Conservation (phyloP, 2,888 invertebrate genomes). For the Melieria crassipennis region DNA sequence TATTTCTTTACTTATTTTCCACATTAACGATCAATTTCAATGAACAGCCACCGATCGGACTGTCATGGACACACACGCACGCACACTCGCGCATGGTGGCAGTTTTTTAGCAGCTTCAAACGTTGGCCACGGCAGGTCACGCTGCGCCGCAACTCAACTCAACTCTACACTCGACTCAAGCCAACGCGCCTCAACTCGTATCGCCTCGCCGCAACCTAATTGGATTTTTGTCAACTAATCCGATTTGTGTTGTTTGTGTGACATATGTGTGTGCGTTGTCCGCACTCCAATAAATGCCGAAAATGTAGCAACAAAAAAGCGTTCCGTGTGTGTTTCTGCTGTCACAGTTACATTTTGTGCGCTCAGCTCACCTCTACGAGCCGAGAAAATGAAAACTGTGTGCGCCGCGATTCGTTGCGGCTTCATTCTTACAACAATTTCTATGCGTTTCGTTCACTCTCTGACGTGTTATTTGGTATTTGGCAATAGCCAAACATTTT, state of each 20-base stretch:
- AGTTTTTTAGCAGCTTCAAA: too few relatives aligned
- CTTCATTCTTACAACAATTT: conserved; percentile 50
- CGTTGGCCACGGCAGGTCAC: not conserved
- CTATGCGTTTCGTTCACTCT: conserved; percentile 5
- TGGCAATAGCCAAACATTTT: not conserved
- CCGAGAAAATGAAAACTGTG: too few relatives aligned
- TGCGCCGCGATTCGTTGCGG: conserved; percentile 47
- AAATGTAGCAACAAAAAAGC: not conserved
- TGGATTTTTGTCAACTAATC: conserved; percentile 60
- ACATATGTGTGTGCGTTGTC: not conserved
- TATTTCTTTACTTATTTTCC: too few relatives aligned
- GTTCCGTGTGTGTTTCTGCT: too few relatives aligned
- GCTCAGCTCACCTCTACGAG: too few relatives aligned
- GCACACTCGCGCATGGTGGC: too few relatives aligned
- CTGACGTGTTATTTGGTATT: not conserved
- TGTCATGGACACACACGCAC: too few relatives aligned
- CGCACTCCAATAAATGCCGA: not conserved
- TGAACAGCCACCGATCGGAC: too few relatives aligned
- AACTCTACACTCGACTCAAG: not conserved
- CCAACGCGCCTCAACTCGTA: not conserved
- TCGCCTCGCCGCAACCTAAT: conserved; percentile 46
- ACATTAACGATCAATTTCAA: too few relatives aligned
- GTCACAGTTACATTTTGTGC: too few relatives aligned
- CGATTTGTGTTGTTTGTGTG: conserved; percentile 50
- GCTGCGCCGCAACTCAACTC: not conserved